Evolutionary conservation across 2,888 invertebrate genomes (phyloP), one percentile per base, ranked within the genome.

Genomic region (Melanophora roralis): DNA sequence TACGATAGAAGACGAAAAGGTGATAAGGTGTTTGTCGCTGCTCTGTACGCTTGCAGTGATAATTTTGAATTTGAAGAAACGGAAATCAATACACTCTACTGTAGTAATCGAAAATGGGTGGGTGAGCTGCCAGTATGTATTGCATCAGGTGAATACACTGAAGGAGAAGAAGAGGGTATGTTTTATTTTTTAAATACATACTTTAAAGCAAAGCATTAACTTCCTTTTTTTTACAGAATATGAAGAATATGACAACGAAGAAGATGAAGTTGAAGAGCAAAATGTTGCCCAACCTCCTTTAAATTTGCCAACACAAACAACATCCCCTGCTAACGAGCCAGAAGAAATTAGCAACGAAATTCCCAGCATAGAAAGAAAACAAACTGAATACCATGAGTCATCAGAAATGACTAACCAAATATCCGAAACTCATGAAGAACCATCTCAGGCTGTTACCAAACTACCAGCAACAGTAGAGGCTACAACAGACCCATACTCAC

Each of bases 101-200:
- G 93, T 85, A 92, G 92, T 83, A 86, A 89, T 69, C 89, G 90
- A 55, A 88, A 88, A 82, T 93, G 93, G 93, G 87, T 92, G 75
- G 93, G 93, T 8, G 89, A 90, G 51, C 85, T 89, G 80, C 93
- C 93, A 19, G 89, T 89, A 67, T 93, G 93, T 84, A 79, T 87
- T 43, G 72, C 84, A 2, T 8, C 81, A 51, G 69, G 71, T 4
- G 86, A 87, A 45, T 86, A 87, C 14, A 23, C 47, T 2, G 85
- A 86, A 11, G 84, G 82, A 1, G 84, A 84, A 0, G 83, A 82
- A 7, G 85, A 83, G 5, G 80, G 77, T 81, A 68, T 65, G 64
- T 14, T 23, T 8, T 1, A 12, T n/a, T n/a, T n/a, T n/a, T n/a
- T n/a, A n/a, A n/a, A n/a, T n/a, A n/a, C n/a, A n/a, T n/a, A n/a